Evolutionary conservation across 2,888 invertebrate species (phyloP).

Genomic region (Papilio demoleus): DNA sequence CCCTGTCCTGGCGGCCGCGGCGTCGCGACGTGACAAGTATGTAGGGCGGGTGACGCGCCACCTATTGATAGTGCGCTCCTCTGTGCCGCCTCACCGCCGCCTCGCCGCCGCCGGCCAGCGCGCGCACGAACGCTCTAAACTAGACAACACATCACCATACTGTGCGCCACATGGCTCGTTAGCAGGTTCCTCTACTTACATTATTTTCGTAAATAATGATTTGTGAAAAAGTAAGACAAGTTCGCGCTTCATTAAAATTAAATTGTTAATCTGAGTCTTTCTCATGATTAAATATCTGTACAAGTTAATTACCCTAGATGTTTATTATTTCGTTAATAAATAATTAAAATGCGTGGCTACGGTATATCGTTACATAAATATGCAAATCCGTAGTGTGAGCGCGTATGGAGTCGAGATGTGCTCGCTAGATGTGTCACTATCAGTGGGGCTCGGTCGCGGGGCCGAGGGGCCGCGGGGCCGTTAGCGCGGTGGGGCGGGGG

Average conservation of each 20-base stretch:
- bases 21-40: conserved; percentile 64
- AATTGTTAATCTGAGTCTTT: too few relatives aligned
- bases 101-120: conserved; percentile 46
- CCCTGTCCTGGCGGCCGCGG: conserved; percentile 55
- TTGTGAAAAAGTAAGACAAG: neutral
- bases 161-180: neutral
- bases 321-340: neutral
- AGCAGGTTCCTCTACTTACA: neutral
- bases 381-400: conserved; percentile 23
- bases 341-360: neutral
- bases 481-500: conserved; percentile 49
- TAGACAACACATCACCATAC: neutral
- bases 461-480: conserved; percentile 4
- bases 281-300: neutral
- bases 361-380: conserved; percentile 29
- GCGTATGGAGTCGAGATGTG: conserved; percentile 28
- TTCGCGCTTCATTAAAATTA: too few relatives aligned
- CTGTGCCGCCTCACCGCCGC: conserved; percentile 46
- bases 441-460: conserved; percentile 45
- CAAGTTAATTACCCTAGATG: neutral
- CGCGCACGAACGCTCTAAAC: conserved; percentile 34
- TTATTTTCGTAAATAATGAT: neutral
- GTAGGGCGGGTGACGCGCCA: conserved; percentile 71
- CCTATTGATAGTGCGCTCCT: conserved; percentile 69
- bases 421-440: conserved; percentile 43